Evolutionary conservation across 2,113 vertebrate species (phyloP).

Genomic region (Elanus axillaris): DNA sequence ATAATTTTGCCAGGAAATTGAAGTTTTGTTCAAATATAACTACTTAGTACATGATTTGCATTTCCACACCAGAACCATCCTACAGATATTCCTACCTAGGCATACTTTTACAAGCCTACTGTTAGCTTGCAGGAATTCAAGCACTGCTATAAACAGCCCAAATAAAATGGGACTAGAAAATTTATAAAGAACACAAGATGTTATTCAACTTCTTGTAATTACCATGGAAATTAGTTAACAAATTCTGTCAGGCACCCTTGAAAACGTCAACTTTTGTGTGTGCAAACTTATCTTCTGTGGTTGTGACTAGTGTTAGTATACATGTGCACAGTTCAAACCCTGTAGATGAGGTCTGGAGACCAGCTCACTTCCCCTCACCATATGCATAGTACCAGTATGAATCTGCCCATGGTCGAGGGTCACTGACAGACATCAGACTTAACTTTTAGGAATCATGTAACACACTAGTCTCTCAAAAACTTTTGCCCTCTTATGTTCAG

Average conservation of each 20-base stretch:
- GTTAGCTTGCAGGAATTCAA: not conserved
- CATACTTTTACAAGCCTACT: not conserved
- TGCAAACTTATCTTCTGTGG: not conserved
- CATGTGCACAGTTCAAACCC: accelerated
- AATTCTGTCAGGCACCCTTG: not conserved
- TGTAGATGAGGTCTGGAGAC: not conserved
- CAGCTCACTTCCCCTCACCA: not conserved
- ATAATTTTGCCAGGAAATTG: not conserved
- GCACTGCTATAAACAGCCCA: not conserved
- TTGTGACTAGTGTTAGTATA: not conserved
- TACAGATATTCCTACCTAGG: not conserved
- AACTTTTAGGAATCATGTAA: not conserved
- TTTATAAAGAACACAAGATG: not conserved
- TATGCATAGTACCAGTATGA: not conserved
- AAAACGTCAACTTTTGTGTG: not conserved
- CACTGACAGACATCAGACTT: not conserved
- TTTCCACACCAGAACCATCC: not conserved
- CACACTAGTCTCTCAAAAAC: not conserved
- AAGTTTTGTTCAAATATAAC: not conserved
- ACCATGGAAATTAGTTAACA: not conserved
- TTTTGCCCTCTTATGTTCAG: not conserved
- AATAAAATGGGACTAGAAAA: not conserved
- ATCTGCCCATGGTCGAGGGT: not conserved
- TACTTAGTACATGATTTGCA: not conserved
- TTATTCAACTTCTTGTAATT: not conserved